Conservation (phyloP, 2,113 vertebrate genomes). For the Planiliza haematocheilus region DNA sequence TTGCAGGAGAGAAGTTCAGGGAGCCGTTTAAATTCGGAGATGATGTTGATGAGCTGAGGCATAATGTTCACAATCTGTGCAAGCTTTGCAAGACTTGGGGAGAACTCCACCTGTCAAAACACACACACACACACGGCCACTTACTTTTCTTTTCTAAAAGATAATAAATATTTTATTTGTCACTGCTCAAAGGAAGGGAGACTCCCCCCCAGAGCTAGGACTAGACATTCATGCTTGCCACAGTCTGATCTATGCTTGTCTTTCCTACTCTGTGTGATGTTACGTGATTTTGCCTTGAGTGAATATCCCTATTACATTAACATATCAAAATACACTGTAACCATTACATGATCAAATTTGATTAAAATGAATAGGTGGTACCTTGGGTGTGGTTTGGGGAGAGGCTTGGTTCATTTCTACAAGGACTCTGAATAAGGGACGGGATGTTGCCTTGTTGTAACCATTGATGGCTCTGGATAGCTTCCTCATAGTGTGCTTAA, state of each 20-base stretch:
- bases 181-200: too few relatives aligned
- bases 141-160: not conserved
- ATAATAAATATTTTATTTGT: not conserved
- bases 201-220: too few relatives aligned
- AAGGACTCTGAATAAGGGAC: slow-evolving; percentile 87
- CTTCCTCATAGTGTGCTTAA: slow-evolving; percentile 87
- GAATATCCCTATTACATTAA: too few relatives aligned
- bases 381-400: slow-evolving; percentile 78
- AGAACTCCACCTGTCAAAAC: slow-evolving; percentile 86
- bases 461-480: slow-evolving; percentile 88
- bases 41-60: slow-evolving; percentile 83
- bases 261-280: too few relatives aligned
- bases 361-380: slow-evolving; percentile 32
- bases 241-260: too few relatives aligned
- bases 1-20: slow-evolving; percentile 83
- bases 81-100: slow-evolving; percentile 84
- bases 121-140: not conserved
- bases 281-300: too few relatives aligned
- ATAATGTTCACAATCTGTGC: slow-evolving; percentile 69
- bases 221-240: too few relatives aligned
- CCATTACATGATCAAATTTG: not conserved
- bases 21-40: slow-evolving; percentile 86
- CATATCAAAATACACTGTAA: too few relatives aligned
- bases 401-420: slow-evolving; percentile 79
- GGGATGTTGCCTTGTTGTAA: slow-evolving; percentile 72